Percentiles rank a stretch among this genome's conserved stretches.
phyloP scores from a whole-genome alignment of 1,140 invertebrate genomes.

The Lepidurus couesii region DNA sequence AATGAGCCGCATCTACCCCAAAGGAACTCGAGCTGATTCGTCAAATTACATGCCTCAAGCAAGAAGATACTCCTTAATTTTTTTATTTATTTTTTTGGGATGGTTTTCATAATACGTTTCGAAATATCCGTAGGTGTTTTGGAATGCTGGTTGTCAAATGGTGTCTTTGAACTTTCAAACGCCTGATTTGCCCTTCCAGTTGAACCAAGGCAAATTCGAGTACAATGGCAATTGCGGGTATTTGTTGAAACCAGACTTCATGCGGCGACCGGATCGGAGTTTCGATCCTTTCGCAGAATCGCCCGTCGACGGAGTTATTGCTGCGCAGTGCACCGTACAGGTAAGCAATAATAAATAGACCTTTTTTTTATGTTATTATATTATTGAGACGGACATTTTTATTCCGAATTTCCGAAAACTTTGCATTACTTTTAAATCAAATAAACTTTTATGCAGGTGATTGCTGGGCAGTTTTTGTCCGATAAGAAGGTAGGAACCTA shows the following conservation, averaged over 20 bases:
- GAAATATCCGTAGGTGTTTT: conserved; percentile 62
- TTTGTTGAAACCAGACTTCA: conserved; percentile 97
- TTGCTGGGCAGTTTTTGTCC: conserved; percentile 98
- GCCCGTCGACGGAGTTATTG: conserved; percentile 98
- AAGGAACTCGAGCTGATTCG: conserved; percentile 95
- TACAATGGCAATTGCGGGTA: conserved; percentile 96
- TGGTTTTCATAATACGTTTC: too few relatives aligned
- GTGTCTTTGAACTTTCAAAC: conserved; percentile 99
- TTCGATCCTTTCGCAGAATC: conserved; percentile 99
- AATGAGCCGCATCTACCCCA: conserved; percentile 97
- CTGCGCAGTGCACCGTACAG: conserved; percentile 94
- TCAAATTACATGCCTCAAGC: conserved; percentile 99
- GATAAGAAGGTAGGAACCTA: conserved; percentile 98
- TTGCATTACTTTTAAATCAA: conserved; percentile 25
- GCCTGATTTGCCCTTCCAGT: conserved; percentile 96
- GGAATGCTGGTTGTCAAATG: conserved; percentile 93
- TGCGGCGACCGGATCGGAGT: conserved; percentile 88
- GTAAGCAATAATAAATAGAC: conserved; percentile 48
- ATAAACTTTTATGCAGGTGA: conserved; percentile 62
- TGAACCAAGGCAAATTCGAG: conserved; percentile 99
- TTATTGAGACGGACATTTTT: not conserved
- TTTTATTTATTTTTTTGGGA: too few relatives aligned
- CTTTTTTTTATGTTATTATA: conserved; percentile 6
- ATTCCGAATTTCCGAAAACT: not conserved
- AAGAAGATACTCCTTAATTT: conserved; percentile 36